These are phyloP conservation scores for Tilapia sparmanii DNA, from an alignment of 2,113 vertebrate species.

Conservation along the genomic window DNA sequence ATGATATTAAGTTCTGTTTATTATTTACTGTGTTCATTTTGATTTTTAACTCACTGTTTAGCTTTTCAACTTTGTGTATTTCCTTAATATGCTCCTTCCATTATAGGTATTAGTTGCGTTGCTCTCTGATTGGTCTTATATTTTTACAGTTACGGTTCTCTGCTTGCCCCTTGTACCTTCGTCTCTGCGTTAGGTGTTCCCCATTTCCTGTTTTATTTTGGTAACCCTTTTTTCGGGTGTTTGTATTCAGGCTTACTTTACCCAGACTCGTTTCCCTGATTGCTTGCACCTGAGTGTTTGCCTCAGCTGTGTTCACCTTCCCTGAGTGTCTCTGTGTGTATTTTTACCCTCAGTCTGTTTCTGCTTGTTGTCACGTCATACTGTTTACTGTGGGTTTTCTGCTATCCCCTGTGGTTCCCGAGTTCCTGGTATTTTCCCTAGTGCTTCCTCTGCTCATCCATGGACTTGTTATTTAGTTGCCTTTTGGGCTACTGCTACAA, in stretches of 20 bases:
- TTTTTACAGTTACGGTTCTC: neutral
- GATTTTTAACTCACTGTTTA: neutral
- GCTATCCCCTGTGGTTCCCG: neutral
- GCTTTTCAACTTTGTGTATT: neutral
- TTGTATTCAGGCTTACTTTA: neutral
- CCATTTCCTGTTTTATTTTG: neutral
- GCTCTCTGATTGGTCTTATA: neutral
- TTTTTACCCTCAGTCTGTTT: neutral
- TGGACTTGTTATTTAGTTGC: neutral
- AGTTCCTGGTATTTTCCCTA: neutral
- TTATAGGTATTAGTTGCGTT: neutral
- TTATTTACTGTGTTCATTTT: neutral
- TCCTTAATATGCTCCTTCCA: neutral
- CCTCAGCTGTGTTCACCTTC: neutral
- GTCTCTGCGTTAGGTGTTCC: neutral
- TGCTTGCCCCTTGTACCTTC: neutral
- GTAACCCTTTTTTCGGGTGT: rapidly evolving
- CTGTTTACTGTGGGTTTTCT: neutral
- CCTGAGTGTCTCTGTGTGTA: neutral
- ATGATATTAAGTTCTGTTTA: neutral
- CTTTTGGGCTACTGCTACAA: neutral
- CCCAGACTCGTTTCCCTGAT: neutral
- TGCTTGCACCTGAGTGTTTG: neutral
- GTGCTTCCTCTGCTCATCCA: neutral
- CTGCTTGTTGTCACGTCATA: neutral